Conservation (phyloP, 2,888 invertebrate species). For the Tholera decimalis region DNA sequence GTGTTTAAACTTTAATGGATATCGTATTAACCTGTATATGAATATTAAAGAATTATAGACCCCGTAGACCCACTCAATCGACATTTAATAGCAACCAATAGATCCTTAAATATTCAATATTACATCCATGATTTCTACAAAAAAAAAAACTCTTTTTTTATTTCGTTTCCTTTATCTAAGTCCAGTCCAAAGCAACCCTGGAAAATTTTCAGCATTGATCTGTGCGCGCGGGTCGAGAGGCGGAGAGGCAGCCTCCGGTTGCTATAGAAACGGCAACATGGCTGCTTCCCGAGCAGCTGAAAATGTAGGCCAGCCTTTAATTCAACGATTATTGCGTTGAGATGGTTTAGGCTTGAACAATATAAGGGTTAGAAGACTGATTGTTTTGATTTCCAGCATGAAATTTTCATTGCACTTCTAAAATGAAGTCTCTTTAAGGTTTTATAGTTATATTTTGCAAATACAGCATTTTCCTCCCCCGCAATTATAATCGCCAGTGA, state of each 20-base stretch:
- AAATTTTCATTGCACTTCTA: neutral
- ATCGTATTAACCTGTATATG: neutral
- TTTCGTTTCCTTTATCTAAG: neutral
- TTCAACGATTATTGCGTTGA: slow-evolving; percentile 19
- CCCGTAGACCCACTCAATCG: neutral
- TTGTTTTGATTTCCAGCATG: neutral
- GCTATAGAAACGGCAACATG: slow-evolving; percentile 80
- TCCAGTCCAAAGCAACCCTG: slow-evolving; percentile 76
- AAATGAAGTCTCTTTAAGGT: neutral
- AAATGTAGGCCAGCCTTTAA: slow-evolving; percentile 67
- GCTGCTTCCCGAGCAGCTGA: slow-evolving; percentile 72
- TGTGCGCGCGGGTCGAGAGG: slow-evolving; percentile 82
- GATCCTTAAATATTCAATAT: neutral
- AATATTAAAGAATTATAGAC: neutral
- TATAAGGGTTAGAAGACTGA: neutral
- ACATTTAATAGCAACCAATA: neutral
- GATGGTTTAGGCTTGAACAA: neutral
- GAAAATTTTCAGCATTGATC: slow-evolving; percentile 84
- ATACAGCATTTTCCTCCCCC: neutral
- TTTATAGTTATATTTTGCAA: neutral
- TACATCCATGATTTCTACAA: neutral
- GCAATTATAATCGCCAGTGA: neutral
- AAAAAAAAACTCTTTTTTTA: neutral
- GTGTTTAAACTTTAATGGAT: neutral
- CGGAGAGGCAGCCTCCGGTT: slow-evolving; percentile 84